Base-by-base conservation (phyloP, 1,140 invertebrate species). In the Trichonephila inaurata region DNA sequence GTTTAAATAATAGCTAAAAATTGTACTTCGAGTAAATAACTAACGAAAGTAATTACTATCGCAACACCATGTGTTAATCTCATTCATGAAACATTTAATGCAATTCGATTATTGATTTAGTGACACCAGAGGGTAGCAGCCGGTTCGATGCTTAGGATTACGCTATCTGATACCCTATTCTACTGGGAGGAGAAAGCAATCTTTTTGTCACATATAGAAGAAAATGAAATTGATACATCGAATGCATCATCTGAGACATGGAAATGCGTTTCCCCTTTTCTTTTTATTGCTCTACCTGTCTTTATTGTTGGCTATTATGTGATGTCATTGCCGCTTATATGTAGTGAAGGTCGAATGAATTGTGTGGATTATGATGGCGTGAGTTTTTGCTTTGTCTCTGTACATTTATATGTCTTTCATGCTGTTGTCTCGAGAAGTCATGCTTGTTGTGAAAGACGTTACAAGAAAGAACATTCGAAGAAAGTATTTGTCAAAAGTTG, bases 161-260 rank as follows among this genome's bases (percentile, higher is more conserved):
- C 28, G 18, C 18, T 16, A 14, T 28, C 28, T 77, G 72, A 77
- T 77, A 77, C 14, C 72, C 62, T 64, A 19, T 40, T 77, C 28
- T 40, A 77, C 33, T 28, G 72, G 28, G 16, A 33, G 69, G 8
- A 16, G 28, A 40, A 28, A 77, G 28, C 28, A 77, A 77, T 77
- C 28, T 33, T 33, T 33, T 19, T 77, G 72, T 33, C 24, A 16
- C 66, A 77, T 18, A 77, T 12, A 77, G 72, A 16, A 77, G 72
- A 77, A 77, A 40, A 77, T 40, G 72, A 77, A 77, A 77, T 33
- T 77, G 33, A 33, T 77, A 18, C 72, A 77, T 77, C 72, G 72
- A 28, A 33, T 77, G 28, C 72, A 77, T 77, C 28, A 33, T 77
- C 28, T 40, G 72, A 33, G 72, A 77, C 72, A 28, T 77, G 72